Evolutionary conservation across 2,113 vertebrate genomes (phyloP).

Genomic region (Ciconia maguari): DNA sequence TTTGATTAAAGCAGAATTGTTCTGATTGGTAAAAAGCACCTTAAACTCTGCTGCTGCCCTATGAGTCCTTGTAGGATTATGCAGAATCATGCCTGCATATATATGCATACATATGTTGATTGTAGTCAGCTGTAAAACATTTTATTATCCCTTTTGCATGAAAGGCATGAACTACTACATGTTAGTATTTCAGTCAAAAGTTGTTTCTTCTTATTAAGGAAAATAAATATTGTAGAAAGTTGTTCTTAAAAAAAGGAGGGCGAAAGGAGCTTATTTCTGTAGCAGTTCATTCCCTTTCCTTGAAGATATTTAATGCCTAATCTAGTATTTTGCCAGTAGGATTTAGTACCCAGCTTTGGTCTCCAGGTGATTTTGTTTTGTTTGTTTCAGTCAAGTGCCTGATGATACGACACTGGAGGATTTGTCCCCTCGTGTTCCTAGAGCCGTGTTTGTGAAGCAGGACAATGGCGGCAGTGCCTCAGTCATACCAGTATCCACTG

Average conservation of each 20-base stretch:
- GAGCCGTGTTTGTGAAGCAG: slow-evolving; percentile 61
- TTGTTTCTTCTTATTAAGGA: neutral
- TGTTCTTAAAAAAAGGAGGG: neutral
- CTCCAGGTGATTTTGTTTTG: slow-evolving; percentile 1
- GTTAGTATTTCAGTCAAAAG: neutral
- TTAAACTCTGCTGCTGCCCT: neutral
- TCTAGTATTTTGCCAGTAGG: neutral
- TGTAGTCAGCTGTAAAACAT: neutral
- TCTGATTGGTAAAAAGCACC: neutral
- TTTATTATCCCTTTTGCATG: neutral
- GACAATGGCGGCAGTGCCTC: slow-evolving; percentile 46
- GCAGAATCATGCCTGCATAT: neutral
- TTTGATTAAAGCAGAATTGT: neutral
- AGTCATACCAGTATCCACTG: slow-evolving; percentile 52
- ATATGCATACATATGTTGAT: fast-evolving
- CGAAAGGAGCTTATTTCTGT: neutral
- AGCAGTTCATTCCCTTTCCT: neutral
- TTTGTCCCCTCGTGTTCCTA: slow-evolving; percentile 66
- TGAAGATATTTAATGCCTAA: neutral
- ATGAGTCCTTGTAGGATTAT: neutral
- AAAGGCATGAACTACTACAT: neutral
- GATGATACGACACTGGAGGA: slow-evolving; percentile 68
- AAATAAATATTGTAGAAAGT: neutral
- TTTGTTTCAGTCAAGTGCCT: slow-evolving; percentile 82
- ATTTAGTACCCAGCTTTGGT: neutral